These are phyloP conservation scores for Platyscapa corneri DNA, from an alignment of 1,140 invertebrate genomes.

Conservation along the genomic window DNA sequence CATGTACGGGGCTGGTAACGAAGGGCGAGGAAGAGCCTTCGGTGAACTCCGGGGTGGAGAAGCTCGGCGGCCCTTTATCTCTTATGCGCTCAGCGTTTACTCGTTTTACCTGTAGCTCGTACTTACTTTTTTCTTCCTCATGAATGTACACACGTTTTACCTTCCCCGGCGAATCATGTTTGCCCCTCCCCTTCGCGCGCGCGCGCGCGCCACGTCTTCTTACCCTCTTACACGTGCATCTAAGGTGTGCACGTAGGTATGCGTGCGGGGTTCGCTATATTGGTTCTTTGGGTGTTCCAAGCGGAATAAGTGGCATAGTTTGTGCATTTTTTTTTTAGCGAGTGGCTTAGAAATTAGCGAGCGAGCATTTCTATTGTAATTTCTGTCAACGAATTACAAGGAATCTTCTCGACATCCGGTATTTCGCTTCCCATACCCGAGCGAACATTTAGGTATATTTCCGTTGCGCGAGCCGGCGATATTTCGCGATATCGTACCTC, in stretches of 20 bases:
- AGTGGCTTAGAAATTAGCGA: background rate
- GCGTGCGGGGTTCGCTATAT: background rate
- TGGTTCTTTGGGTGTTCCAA: background rate
- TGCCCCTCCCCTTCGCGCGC: background rate
- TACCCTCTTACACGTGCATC: background rate
- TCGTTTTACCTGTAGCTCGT: slow-evolving; percentile 46
- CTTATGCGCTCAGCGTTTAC: slow-evolving; percentile 32
- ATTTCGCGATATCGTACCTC: too few relatives aligned
- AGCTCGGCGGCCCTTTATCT: background rate
- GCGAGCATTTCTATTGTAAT: background rate
- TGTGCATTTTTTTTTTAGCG: slow-evolving; percentile 3
- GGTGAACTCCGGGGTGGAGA: background rate
- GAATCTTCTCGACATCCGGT: background rate
- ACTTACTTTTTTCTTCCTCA: background rate
- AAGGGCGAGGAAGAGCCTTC: slow-evolving; percentile 9
- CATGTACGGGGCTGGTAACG: slow-evolving; percentile 24
- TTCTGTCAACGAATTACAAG: background rate
- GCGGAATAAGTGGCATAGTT: slow-evolving; percentile 24
- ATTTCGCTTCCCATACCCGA: background rate
- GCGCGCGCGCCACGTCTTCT: background rate
- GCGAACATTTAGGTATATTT: background rate
- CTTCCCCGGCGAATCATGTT: background rate
- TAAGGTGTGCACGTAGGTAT: background rate
- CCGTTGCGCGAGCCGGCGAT: too few relatives aligned
- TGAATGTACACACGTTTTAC: slow-evolving; percentile 16